Evolutionary conservation across 1,140 invertebrate species (phyloP), one percentile per base, ranked within the genome.

Genomic region (Stenopsyche tienmushanensis): DNA sequence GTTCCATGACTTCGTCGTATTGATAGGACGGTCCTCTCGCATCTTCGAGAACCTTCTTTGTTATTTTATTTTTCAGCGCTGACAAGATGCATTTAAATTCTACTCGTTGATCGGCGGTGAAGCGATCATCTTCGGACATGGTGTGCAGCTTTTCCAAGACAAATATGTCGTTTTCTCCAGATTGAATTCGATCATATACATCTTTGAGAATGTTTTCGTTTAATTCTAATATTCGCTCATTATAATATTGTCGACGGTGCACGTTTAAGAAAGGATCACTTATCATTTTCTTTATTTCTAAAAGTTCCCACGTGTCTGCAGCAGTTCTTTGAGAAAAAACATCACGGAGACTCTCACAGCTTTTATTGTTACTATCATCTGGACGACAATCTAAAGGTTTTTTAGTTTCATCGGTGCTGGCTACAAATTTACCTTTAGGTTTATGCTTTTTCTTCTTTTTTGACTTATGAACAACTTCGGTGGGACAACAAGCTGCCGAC

Each of bases 301-400:
- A 23, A 9, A 68, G 41, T 26, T 68, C 66, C 66, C 66, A 68
- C 1, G 57, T 54, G 26, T 68, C 66, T 55, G 53, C 60, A 2
- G 57, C 45, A 29, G 58, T 45, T 3, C 45, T 64, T 3, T 55
- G 44, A 1, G 66, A 63, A 20, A 68, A 64, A 17, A 64, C 18
- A 10, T 3, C 21, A 2, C 10, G 10, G 3, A 63, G 23, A 50
- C 2, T n/a, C 21, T 63, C n/a, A 49, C 8, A 39, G 13, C 23
- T 21, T 62, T 29, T 21, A 25, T 24, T 59, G 15, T 47, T 47
- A 41, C 34, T 41, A n/a, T 8, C 34, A 9, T 41, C 34, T 9
- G 34, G 34, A 41, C 8, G n/a, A 41, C 34, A 41, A 41, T n/a
- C 34, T 9, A 8, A 41, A n/a, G 8, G 7, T 49, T 49, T 7